Conservation (phyloP, 2,113 vertebrate species). For the Mustelus asterias region DNA sequence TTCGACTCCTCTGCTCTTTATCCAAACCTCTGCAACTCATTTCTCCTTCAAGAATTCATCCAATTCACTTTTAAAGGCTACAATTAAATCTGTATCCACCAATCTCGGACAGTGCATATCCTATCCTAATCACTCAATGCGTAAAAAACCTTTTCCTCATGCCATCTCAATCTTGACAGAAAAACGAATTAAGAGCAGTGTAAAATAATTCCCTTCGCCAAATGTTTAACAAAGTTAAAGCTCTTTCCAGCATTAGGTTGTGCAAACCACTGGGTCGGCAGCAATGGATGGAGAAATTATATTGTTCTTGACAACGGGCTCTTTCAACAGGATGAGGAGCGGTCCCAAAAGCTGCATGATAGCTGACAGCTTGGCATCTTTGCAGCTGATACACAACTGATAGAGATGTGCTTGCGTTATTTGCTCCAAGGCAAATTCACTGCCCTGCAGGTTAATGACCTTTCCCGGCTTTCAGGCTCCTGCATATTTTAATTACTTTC, state of each 20-base stretch:
- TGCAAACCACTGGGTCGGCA: not conserved
- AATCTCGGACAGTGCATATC: not conserved
- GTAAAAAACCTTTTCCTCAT: not conserved
- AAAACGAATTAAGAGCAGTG: not conserved
- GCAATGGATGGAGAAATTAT: not conserved
- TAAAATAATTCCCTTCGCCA: not conserved
- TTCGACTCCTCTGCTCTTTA: not conserved
- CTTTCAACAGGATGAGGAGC: no score
- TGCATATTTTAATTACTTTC: not conserved
- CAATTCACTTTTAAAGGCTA: not conserved
- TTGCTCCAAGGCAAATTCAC: not conserved
- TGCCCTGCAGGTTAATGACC: not conserved
- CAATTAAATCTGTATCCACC: not conserved
- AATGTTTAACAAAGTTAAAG: not conserved
- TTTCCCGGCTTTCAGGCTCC: not conserved
- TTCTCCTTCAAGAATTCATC: not conserved
- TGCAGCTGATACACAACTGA: not conserved
- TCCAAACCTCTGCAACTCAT: not conserved
- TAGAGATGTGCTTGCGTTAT: not conserved
- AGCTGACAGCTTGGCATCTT: not conserved
- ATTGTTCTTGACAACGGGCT: not conserved
- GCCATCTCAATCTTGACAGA: not conserved
- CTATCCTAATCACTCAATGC: not conserved
- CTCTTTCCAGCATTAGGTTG: not conserved
- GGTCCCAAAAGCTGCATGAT: not conserved